Conservation (phyloP, 2,888 invertebrate species). For the Carabus problematicus region DNA sequence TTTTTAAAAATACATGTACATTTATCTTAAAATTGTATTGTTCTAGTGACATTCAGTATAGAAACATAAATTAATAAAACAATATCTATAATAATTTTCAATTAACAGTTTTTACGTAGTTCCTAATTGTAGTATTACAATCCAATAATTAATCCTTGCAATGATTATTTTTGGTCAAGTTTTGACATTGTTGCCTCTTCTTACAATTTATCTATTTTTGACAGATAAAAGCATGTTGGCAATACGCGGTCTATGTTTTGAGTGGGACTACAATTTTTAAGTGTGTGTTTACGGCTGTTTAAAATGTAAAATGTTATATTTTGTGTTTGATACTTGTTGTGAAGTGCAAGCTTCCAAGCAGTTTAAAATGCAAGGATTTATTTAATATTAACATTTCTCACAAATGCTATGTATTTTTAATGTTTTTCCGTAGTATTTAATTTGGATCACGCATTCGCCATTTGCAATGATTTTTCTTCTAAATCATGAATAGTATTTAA, state of each 20-base stretch:
- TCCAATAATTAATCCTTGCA: too few relatives aligned
- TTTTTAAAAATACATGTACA: too few relatives aligned
- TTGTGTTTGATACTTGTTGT: not conserved
- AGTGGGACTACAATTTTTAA: constrained; percentile 42
- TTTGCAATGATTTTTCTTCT: constrained; percentile 37
- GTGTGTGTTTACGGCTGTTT: constrained; percentile 33
- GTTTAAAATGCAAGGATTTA: constrained; percentile 1
- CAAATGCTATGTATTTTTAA: constrained; percentile 1
- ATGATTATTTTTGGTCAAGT: too few relatives aligned
- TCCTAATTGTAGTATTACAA: too few relatives aligned
- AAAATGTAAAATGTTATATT: constrained; percentile 11
- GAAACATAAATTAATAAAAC: too few relatives aligned
- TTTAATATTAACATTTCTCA: constrained; percentile 10
- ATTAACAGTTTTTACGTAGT: too few relatives aligned
- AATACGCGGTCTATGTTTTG: constrained; percentile 36
- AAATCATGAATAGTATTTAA: constrained; percentile 31
- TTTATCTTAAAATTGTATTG: too few relatives aligned
- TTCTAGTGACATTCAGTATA: too few relatives aligned
- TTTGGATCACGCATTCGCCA: constrained; percentile 36
- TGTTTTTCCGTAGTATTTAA: constrained; percentile 24
- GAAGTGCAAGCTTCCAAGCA: not conserved
- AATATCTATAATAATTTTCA: too few relatives aligned
- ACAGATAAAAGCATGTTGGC: constrained; percentile 37
- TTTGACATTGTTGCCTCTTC: too few relatives aligned
- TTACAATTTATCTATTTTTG: constrained; percentile 20